Base-by-base conservation (phyloP, 2,888 invertebrate species). In the Drosophila anomalipes region DNA sequence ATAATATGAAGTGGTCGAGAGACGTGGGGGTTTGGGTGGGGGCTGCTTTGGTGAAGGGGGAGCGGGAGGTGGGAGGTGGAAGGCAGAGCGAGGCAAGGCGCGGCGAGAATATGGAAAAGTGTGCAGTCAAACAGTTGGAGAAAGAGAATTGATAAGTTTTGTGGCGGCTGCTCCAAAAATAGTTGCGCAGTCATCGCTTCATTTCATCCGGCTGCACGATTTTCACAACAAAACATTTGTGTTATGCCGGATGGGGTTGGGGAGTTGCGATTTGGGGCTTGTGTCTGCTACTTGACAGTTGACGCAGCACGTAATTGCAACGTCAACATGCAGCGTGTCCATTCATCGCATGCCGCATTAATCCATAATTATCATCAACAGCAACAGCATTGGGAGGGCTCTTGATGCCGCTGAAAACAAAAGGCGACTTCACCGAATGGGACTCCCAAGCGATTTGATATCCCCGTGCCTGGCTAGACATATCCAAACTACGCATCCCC, bases 131-230 rank as follows among this genome's bases (percentile, higher is more conserved):
- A 66, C 68, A 79, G 74, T 69, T 74, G 62, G 22, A 63, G 75
- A 33, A 69, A 60, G 53, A 72, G 68, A 66, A 79, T 79, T 79
- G 79, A 79, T 82, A 79, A 82, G 74, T 79, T 67, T 67, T 82
- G 74, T 70, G 66, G 69, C 60, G 82, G 56, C 37, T 63, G 77
- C 68, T 85, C 90, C 89, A 64, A 85, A 85, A 89, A 85, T 85
- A 85, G 83, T 74, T 78, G 84, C 77, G 57, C 67, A 68, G 59
- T 71, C 81, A 70, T 77, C 70, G 86, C 80, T 63, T 70, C 70
- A 79, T 74, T 79, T 86, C 69, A 30, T 72, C 74, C 74, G 81
- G 66, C 71, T 69, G 66, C 81, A 49, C 66, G 59, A 63, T 56
- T 28, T 28, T 63, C 30, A 39, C 41, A 41, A 41, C 66, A 75